Evolutionary conservation across 2,888 invertebrate species (phyloP).

Genomic region (Cheiracanthium punctorium): DNA sequence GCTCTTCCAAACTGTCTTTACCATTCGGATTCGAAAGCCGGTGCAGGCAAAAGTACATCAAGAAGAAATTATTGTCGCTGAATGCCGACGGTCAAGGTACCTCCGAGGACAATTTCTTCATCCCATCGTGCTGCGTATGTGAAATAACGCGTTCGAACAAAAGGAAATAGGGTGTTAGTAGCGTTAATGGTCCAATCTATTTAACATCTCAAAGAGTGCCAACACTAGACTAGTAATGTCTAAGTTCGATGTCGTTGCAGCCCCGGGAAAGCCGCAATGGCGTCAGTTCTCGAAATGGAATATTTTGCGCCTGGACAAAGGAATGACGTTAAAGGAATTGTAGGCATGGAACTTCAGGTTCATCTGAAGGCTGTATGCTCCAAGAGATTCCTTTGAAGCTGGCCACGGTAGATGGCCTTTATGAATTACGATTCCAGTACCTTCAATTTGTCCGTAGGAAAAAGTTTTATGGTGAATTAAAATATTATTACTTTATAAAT

Average conservation of each 20-base stretch:
- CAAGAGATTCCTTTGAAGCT: too few species aligned
- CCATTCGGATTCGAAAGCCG: slow-evolving; percentile 72
- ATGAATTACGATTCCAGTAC: too few species aligned
- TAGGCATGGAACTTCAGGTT: too few species aligned
- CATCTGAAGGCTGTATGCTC: too few species aligned
- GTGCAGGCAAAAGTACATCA: slow-evolving; percentile 72
- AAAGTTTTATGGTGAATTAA: too few species aligned
- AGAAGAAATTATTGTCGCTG: slow-evolving; percentile 72
- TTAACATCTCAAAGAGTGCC: slow-evolving; percentile 8
- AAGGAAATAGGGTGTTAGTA: slow-evolving; percentile 1
- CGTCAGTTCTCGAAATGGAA: too few species aligned
- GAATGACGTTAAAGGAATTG: too few species aligned
- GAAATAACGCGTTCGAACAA: slow-evolving; percentile 37
- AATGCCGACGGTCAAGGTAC: slow-evolving; percentile 71
- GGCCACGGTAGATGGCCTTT: too few species aligned
- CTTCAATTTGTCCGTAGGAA: too few species aligned
- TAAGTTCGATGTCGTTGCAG: neutral
- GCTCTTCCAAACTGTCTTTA: slow-evolving; percentile 71
- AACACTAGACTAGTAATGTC: neutral
- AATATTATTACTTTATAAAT: too few species aligned
- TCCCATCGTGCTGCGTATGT: slow-evolving; percentile 73
- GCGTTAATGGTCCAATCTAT: neutral
- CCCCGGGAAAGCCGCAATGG: too few species aligned
- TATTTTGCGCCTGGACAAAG: too few species aligned
- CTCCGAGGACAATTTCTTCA: slow-evolving; percentile 72